Conservation (phyloP, 2,888 invertebrate genomes). For the Mythimna albipuncta region DNA sequence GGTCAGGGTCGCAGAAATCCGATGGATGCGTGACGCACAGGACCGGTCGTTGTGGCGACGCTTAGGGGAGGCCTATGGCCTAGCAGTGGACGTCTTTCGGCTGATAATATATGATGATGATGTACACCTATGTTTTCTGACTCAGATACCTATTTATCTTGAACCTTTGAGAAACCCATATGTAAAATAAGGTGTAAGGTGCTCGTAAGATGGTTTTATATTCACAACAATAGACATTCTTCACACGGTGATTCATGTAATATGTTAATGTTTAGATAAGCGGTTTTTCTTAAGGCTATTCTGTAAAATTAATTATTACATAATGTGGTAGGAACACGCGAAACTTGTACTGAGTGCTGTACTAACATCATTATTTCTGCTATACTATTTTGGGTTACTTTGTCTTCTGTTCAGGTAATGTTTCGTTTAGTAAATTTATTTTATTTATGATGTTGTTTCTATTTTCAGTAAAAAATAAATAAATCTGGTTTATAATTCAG, state of each 20-base stretch:
- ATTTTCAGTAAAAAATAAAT: too few relatives aligned
- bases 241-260: conserved; percentile 37
- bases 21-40: too few relatives aligned
- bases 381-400: background rate
- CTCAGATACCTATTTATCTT: background rate
- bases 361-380: fast-evolving
- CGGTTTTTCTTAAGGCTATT: conserved; percentile 38
- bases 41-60: too few relatives aligned
- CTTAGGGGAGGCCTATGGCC: too few relatives aligned
- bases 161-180: background rate
- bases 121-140: conserved; percentile 5
- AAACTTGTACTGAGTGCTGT: background rate
- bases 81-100: too few relatives aligned
- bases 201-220: conserved; percentile 14
- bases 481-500: too few relatives aligned
- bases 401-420: background rate
- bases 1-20: too few relatives aligned
- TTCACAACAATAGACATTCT: conserved; percentile 45
- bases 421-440: background rate
- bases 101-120: too few relatives aligned
- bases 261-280: conserved; percentile 40
- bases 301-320: conserved; percentile 19
- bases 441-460: too few relatives aligned
- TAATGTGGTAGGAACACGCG: background rate
- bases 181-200: conserved; percentile 2